These are phyloP conservation scores for Argya squamiceps DNA, from an alignment of 2,797 vertebrate genomes.

Conservation along the genomic window DNA sequence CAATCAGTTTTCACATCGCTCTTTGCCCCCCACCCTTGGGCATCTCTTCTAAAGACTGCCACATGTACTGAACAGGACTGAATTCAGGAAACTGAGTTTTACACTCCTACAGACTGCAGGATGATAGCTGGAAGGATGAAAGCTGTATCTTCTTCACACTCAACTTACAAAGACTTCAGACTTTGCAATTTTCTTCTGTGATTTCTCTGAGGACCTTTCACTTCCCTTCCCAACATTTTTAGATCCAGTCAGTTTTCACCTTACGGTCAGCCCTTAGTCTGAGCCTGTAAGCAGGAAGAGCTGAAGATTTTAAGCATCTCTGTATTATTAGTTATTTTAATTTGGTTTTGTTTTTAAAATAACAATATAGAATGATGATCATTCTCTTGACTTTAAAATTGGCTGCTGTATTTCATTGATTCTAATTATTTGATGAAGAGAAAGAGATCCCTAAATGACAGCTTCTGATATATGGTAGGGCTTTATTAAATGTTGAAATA, in stretches of 20 bases:
- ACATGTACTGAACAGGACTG: not conserved
- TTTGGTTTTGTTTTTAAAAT: not conserved
- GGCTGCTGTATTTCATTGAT: not conserved
- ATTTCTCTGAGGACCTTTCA: not conserved
- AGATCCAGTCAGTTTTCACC: not conserved
- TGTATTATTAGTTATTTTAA: not conserved
- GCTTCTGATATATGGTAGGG: not conserved
- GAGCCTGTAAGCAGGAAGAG: not conserved
- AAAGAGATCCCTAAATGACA: not conserved
- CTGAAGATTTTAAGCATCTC: not conserved
- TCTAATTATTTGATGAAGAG: constrained; percentile 14
- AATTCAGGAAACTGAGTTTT: not conserved
- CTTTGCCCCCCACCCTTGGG: not conserved
- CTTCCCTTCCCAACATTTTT: not conserved
- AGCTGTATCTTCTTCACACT: not conserved
- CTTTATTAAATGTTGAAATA: constrained; percentile 54
- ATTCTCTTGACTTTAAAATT: not conserved
- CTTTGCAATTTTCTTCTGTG: not conserved
- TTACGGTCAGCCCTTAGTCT: not conserved
- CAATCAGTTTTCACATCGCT: fast-evolving
- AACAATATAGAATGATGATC: not conserved
- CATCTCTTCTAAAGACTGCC: not conserved
- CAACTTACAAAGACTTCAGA: not conserved
- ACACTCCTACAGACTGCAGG: not conserved
- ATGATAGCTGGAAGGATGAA: not conserved